Percentiles rank a stretch among this genome's conserved stretches.
Evolutionary conservation across 2,888 invertebrate genomes (phyloP).

Genomic region (Mesorhabditis spiculigera): DNA sequence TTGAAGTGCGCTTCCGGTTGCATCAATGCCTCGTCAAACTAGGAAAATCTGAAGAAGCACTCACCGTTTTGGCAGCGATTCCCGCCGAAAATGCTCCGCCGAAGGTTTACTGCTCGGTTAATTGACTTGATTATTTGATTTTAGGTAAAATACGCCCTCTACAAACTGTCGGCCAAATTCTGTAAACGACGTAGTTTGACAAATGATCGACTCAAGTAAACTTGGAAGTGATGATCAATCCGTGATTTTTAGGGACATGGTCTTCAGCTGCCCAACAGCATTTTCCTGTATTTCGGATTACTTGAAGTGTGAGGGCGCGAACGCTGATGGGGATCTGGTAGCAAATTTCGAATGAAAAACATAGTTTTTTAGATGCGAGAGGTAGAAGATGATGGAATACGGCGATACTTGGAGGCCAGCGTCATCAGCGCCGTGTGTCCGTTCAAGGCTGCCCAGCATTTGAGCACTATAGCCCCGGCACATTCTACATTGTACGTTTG

Average conservation of each 20-base stretch:
- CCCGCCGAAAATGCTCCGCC: neutral
- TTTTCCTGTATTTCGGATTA: neutral
- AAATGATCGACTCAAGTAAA: neutral
- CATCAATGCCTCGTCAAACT: neutral
- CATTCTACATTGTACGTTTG: neutral
- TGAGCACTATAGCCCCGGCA: neutral
- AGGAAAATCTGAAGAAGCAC: neutral
- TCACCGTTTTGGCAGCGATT: neutral
- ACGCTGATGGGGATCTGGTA: neutral
- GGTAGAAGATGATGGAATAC: constrained; percentile 4
- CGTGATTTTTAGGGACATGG: neutral
- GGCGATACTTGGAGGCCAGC: neutral
- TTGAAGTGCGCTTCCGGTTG: neutral
- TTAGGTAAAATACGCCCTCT: neutral
- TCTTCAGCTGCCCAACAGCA: neutral
- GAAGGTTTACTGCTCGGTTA: neutral
- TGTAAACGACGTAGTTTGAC: neutral
- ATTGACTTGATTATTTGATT: neutral
- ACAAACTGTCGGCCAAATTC: neutral
- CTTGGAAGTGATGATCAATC: neutral
- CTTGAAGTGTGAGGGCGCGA: neutral
- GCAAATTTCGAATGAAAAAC: neutral
- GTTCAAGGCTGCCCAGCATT: neutral
- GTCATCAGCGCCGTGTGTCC: neutral
- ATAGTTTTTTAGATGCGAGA: constrained; percentile 1